Evolutionary conservation across 2,888 invertebrate species (phyloP), one percentile per base, ranked within the genome.

Genomic region (Polyommatus icarus): DNA sequence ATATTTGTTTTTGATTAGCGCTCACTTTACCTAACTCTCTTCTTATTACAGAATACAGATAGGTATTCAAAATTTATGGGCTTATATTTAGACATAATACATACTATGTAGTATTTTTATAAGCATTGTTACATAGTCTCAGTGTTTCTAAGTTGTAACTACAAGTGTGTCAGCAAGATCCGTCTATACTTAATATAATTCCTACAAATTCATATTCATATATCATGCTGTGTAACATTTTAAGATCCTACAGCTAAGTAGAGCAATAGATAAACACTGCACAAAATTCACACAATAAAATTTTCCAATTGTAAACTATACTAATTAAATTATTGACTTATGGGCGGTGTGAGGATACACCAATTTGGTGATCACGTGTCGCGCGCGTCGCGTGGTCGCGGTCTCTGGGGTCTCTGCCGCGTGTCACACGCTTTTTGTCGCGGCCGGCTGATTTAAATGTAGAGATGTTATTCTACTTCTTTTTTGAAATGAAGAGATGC

Each of bases 1-100:
- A 90, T 90, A 89, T 91, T 91, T 90, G 86, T 86, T 88, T 90
- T 91, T 90, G 88, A 91, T 90, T 90, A 88, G 81, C 86, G 86
- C 80, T 80, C 82, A 81, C 83, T 83, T 81, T 75, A 29, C 29
- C 46, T 46, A 73, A 46, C 72, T 40, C 10, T 20, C 20, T n/a
- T 12, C 12, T 24, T 24, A 12, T 61, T 61, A 61, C 24, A 61
- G 71, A 12, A 24, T 61, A 61, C 24, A 61, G 71, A 32, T 59
- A 59, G 20, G 59, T 59, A n/a, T 59, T 20, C 0, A 24, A 6
- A n/a, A 59, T 8, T 15, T 3, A 57, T 7, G 57, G n/a, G 57
- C 57, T 57, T 57, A 18, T 57, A 4, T 36, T 36, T 36, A 36
- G 6, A 8, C 36, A 36, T 1, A 6, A 6, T 36, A 7, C 7